Percentiles rank a stretch among this genome's conserved stretches.
phyloP scores from a whole-genome alignment of 2,113 vertebrate species.

The Excalfactoria chinensis region DNA sequence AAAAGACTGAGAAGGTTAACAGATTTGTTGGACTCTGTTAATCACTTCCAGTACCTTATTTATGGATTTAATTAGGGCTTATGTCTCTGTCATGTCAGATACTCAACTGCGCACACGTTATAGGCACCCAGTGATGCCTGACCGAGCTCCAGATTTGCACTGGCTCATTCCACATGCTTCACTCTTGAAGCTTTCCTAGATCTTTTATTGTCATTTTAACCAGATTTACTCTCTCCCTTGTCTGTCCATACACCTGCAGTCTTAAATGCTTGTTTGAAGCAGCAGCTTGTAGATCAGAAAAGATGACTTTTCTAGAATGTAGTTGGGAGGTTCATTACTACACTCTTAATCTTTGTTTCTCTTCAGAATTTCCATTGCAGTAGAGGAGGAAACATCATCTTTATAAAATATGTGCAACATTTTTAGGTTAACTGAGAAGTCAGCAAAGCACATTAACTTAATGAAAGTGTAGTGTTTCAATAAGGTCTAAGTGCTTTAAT shows the following conservation, averaged over 20 bases:
- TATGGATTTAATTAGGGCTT: background rate
- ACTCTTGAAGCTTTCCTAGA: background rate
- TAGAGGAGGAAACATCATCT: background rate
- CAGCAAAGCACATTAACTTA: background rate
- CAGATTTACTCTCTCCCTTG: background rate
- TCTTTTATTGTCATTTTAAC: background rate
- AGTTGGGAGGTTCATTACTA: background rate
- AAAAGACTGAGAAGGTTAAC: background rate
- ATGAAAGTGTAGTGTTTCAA: background rate
- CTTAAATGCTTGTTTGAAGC: background rate
- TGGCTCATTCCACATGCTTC: background rate
- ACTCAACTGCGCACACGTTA: background rate
- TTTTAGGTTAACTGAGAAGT: background rate
- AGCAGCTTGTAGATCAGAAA: background rate
- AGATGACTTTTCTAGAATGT: background rate
- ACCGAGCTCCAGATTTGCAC: background rate
- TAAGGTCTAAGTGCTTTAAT: background rate
- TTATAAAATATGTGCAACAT: background rate
- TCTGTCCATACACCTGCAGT: background rate
- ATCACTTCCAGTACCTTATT: background rate
- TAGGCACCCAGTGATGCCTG: background rate
- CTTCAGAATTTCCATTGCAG: background rate
- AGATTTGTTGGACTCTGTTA: background rate
- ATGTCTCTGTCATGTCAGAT: background rate
- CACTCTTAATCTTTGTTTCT: background rate